Evolutionary conservation across 2,888 invertebrate species (phyloP).

Genomic region (Conops quadrifasciatus): DNA sequence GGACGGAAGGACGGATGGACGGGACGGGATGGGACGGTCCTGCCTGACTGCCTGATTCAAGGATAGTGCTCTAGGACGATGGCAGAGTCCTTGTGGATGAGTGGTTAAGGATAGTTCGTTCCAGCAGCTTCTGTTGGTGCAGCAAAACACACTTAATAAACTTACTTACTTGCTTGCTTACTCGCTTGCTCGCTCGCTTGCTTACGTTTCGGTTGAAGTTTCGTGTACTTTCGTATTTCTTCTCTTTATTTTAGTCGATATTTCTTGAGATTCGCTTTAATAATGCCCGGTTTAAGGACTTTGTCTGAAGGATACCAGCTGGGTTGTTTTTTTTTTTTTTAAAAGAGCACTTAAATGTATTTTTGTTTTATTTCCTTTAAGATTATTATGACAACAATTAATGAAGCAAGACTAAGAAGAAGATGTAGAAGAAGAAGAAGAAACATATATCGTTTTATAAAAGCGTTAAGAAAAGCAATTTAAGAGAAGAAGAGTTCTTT

Average conservation of each 20-base stretch:
- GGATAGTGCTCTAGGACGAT: too few relatives aligned
- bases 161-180: background rate
- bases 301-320: background rate
- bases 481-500: too few relatives aligned
- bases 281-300: slow-evolving; percentile 6
- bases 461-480: background rate
- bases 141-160: slow-evolving; percentile 18
- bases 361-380: background rate
- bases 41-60: too few relatives aligned
- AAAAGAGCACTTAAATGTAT: too few relatives aligned
- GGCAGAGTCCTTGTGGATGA: slow-evolving; percentile 9
- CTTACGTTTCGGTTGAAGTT: slow-evolving; percentile 5
- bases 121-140: background rate
- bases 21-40: too few relatives aligned
- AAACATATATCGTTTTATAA: background rate
- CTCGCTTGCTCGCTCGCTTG: too few relatives aligned
- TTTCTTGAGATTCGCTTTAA: slow-evolving; percentile 3
- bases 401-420: background rate
- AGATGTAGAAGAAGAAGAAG: background rate
- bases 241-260: background rate
- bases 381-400: slow-evolving; percentile 5
- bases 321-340: background rate
- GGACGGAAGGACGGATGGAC: background rate
- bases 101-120: slow-evolving; percentile 3
- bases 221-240: background rate